A percentile compares a stretch with the other conserved stretches of the same genome.
Evolutionary conservation across 1,140 invertebrate species (phyloP).

Genomic region (Copidosoma floridanum): DNA sequence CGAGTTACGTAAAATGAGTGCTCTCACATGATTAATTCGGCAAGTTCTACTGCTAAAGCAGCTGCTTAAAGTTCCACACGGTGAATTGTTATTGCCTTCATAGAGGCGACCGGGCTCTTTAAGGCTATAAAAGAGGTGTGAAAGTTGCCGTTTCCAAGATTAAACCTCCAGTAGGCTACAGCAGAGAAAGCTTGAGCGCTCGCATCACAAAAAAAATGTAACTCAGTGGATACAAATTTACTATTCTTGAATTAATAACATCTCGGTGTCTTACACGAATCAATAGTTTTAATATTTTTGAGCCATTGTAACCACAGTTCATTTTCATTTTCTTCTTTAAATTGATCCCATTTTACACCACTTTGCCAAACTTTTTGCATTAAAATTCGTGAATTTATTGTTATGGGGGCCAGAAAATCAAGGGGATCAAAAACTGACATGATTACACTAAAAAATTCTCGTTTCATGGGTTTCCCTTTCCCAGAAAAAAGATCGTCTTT

Average conservation of each 20-base stretch:
- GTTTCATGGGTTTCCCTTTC: conserved; percentile 26
- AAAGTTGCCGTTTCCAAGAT: neutral
- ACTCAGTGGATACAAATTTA: neutral
- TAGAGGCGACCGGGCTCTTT: conserved; percentile 34
- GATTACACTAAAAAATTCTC: conserved; percentile 17
- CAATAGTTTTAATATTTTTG: conserved; percentile 7
- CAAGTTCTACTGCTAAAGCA: conserved; percentile 37
- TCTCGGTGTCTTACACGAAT: conserved; percentile 7
- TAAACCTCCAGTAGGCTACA: conserved; percentile 30
- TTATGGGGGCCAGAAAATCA: conserved; percentile 28
- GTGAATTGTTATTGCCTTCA: conserved; percentile 32
- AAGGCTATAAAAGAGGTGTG: conserved; percentile 13
- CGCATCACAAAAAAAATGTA: conserved; percentile 32
- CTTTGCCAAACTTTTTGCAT: conserved; percentile 44
- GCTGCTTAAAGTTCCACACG: conserved; percentile 45
- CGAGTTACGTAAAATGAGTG: conserved; percentile 11
- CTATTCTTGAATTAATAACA: neutral
- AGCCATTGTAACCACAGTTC: conserved; percentile 24
- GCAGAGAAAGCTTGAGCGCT: conserved; percentile 38
- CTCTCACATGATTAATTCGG: conserved; percentile 30
- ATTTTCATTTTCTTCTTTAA: neutral
- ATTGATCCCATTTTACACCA: conserved; percentile 4
- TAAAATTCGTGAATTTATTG: conserved; percentile 32
- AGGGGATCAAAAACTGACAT: conserved; percentile 40
- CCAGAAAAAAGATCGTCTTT: too few species aligned